These are phyloP conservation scores for Argya squamiceps DNA, from an alignment of 2,797 vertebrate genomes.

Conservation along the genomic window DNA sequence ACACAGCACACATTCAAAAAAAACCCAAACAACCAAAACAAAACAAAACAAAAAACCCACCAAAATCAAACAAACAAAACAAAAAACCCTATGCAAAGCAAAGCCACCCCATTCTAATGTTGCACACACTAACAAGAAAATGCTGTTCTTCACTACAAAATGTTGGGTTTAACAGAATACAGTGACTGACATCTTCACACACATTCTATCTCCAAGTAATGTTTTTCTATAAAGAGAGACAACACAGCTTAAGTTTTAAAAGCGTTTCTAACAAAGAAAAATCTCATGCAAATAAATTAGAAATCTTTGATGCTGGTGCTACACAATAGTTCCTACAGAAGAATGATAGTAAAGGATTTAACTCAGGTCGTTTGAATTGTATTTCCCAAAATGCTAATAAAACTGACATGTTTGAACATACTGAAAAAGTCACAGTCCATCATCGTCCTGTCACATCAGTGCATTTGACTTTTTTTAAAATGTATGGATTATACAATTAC, in stretches of 20 bases:
- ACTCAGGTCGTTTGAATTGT: conserved; percentile 9
- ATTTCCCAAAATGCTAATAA: conserved; percentile 63
- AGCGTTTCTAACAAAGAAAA: background rate
- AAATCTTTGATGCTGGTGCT: background rate
- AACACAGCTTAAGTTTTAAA: background rate
- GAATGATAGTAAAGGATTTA: conserved; percentile 13
- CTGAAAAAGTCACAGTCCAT: conserved; percentile 56
- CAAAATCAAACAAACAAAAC: too few species aligned
- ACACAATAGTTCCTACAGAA: background rate
- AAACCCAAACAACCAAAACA: too few species aligned
- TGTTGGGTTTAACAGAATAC: background rate
- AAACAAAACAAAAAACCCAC: too few species aligned
- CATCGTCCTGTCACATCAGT: background rate
- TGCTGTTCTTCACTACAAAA: background rate
- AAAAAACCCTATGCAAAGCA: background rate
- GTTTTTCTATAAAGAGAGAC: background rate
- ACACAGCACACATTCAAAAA: background rate
- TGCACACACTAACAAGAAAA: background rate
- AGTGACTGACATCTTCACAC: background rate
- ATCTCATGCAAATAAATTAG: background rate
- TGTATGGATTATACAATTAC: conserved; percentile 66
- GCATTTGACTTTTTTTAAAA: conserved; percentile 43
- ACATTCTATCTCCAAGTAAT: background rate
- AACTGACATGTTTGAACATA: conserved; percentile 57
- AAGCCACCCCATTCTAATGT: background rate